Evolutionary conservation across 2,113 vertebrate species (phyloP), one percentile per base, ranked within the genome.

Genomic region (Maylandia zebra): DNA sequence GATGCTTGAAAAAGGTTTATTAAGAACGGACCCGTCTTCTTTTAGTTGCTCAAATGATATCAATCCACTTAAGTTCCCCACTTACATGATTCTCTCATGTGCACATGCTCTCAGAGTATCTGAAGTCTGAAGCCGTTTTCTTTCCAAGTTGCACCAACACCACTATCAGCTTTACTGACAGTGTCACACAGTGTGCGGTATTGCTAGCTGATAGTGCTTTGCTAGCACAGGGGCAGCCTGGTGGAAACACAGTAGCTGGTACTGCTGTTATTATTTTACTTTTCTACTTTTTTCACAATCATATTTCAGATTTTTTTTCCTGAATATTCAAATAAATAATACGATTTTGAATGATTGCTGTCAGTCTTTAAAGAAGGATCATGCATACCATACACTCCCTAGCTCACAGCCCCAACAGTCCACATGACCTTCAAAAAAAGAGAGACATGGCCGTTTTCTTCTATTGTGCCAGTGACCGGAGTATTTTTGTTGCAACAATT

Each of bases 11-110:
- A 69, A 69, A 8, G 34, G 7, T 38, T 38, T 69, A 69, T 41
- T 38, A n/a, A 41, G 32, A 69, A 34, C 0, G 0, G 30, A 19
- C 0, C 30, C 9, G 2, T 19, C 30, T 61, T 61, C 0, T 19
- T 61, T 61, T 61, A 61, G 30, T 61, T 34, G 57, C 57, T 61
- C 30, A 34, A 64, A 64, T 11, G 59, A 34, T 4, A 3, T 64
- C 30, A 64, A 0, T 64, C 16, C 59, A 64, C 59, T 64, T 19
- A 34, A 61, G 30, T 61, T 34, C 57, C 30, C 30, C 30, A 64
- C 9, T 64, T 34, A 19, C 59, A 34, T 64, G 6, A 64, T 1
- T 3, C 5, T 64, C 16, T n/a, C 59, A 7, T 34, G 59, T 16
- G 9, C 4, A 34, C 59, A 64, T 19, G 4, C 59, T 64, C 59